Conservation (phyloP, 1,140 invertebrate species). For the Marisa cornuarietis region DNA sequence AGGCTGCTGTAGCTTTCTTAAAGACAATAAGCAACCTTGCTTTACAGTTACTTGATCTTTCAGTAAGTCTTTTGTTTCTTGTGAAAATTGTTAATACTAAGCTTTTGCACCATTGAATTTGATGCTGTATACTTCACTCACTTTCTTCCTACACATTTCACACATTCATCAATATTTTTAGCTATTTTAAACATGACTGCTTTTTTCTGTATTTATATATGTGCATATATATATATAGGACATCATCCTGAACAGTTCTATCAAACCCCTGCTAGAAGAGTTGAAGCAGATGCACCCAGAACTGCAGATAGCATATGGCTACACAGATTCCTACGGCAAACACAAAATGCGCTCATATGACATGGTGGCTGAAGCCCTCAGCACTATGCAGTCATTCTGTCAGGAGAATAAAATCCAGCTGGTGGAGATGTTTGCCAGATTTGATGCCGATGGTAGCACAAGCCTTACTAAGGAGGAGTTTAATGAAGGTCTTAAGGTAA, state of each 20-base stretch:
- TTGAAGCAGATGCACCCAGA: slow-evolving; percentile 43
- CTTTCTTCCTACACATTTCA: too few relatives aligned
- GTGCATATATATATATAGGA: slow-evolving; percentile 45
- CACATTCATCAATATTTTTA: too few relatives aligned
- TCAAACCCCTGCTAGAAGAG: slow-evolving; percentile 30
- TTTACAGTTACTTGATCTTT: slow-evolving; percentile 47
- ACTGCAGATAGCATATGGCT: slow-evolving; percentile 47
- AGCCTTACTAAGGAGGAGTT: slow-evolving; percentile 59
- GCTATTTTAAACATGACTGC: too few relatives aligned
- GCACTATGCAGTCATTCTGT: slow-evolving; percentile 48
- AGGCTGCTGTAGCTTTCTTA: slow-evolving; percentile 40
- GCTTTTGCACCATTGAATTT: too few relatives aligned
- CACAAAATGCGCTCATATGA: slow-evolving; percentile 49
- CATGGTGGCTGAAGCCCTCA: slow-evolving; percentile 52
- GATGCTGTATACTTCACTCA: too few relatives aligned
- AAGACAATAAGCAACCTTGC: slow-evolving; percentile 26
- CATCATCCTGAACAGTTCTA: slow-evolving; percentile 40
- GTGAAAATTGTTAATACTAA: too few relatives aligned
- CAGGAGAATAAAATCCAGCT: slow-evolving; percentile 48
- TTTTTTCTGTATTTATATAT: too few relatives aligned
- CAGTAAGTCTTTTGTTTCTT: slow-evolving; percentile 32
- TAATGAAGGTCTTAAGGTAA: slow-evolving; percentile 55
- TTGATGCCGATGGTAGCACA: slow-evolving; percentile 59
- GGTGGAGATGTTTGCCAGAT: slow-evolving; percentile 53
- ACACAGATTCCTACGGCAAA: slow-evolving; percentile 57